Percentiles rank a stretch among this genome's conserved stretches.
phyloP scores from a whole-genome alignment of 2,888 invertebrate species.

The Drosophila melanosoma region DNA sequence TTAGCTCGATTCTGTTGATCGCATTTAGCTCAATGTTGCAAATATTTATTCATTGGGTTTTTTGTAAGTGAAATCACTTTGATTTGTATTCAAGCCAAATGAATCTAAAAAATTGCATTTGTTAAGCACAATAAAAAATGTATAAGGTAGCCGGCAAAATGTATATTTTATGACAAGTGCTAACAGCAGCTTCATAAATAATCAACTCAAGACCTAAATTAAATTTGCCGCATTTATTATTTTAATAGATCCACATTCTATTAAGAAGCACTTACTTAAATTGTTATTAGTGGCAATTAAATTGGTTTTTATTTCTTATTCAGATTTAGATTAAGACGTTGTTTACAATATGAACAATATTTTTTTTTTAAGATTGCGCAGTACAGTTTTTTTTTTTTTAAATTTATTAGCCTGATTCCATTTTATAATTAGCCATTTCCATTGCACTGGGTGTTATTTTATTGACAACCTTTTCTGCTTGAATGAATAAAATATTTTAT shows the following conservation, averaged over 20 bases:
- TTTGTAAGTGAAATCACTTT: conserved; percentile 29
- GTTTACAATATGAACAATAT: background rate
- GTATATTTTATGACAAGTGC: conserved; percentile 43
- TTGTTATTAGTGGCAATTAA: background rate
- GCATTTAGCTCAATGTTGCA: conserved; percentile 26
- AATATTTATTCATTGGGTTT: conserved; percentile 4
- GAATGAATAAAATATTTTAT: conserved; percentile 10
- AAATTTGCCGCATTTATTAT: background rate
- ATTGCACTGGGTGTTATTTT: background rate
- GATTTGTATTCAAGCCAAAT: conserved; percentile 57
- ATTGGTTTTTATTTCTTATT: background rate
- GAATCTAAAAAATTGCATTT: conserved; percentile 22
- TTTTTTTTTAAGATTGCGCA: background rate
- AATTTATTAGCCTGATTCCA: background rate
- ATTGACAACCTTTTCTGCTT: conserved; percentile 1
- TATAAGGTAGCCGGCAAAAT: conserved; percentile 52
- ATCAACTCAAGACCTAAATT: background rate
- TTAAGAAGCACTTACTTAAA: background rate
- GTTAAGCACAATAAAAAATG: conserved; percentile 56
- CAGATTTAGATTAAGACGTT: background rate
- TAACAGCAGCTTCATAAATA: conserved; percentile 14
- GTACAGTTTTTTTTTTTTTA: background rate
- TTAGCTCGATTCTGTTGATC: conserved; percentile 43
- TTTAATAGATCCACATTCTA: conserved; percentile 7
- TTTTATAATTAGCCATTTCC: background rate